Percentiles rank a stretch among this genome's conserved stretches.
phyloP scores from a whole-genome alignment of 2,888 invertebrate genomes.

The Crepidodera aurea region DNA sequence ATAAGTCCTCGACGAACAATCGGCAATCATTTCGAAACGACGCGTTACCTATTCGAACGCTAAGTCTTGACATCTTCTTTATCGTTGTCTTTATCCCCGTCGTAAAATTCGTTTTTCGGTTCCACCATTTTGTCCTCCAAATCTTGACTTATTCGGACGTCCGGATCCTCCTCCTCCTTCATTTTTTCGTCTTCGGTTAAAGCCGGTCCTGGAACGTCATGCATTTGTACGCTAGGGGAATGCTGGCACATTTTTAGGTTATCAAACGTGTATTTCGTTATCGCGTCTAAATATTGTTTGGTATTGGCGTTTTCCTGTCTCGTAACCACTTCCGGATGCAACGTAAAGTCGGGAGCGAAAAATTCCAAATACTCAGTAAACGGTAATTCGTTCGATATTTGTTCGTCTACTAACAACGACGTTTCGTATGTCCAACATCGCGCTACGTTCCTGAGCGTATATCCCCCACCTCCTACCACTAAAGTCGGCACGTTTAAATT shows the following conservation, averaged over 20 bases:
- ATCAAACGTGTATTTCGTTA: slow-evolving; percentile 83
- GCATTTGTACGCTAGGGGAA: slow-evolving; percentile 97
- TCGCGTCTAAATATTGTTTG: slow-evolving; percentile 93
- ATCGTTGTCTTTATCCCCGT: slow-evolving; percentile 91
- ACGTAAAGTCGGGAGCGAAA: slow-evolving; percentile 95
- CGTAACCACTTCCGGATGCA: slow-evolving; percentile 92
- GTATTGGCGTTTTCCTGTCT: slow-evolving; percentile 92
- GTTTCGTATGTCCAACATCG: slow-evolving; percentile 99
- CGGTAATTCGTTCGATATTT: slow-evolving; percentile 93
- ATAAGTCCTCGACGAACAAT: too few species aligned
- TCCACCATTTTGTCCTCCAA: slow-evolving; percentile 86
- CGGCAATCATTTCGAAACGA: too few species aligned
- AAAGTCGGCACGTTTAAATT: slow-evolving; percentile 87
- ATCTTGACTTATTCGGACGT: slow-evolving; percentile 77
- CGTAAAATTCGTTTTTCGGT: slow-evolving; percentile 86
- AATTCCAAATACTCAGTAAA: slow-evolving; percentile 96
- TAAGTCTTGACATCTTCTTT: slow-evolving; percentile 67
- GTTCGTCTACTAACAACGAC: slow-evolving; percentile 89
- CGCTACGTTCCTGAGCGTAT: slow-evolving; percentile 95
- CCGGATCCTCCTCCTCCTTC: slow-evolving; percentile 84
- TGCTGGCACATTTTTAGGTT: slow-evolving; percentile 93
- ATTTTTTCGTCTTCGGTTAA: slow-evolving; percentile 73
- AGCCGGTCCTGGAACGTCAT: slow-evolving; percentile 88
- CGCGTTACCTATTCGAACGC: too few species aligned
- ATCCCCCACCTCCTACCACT: slow-evolving; percentile 74